Conservation (phyloP, 2,888 invertebrate genomes). For the Dioctria rufipes region DNA sequence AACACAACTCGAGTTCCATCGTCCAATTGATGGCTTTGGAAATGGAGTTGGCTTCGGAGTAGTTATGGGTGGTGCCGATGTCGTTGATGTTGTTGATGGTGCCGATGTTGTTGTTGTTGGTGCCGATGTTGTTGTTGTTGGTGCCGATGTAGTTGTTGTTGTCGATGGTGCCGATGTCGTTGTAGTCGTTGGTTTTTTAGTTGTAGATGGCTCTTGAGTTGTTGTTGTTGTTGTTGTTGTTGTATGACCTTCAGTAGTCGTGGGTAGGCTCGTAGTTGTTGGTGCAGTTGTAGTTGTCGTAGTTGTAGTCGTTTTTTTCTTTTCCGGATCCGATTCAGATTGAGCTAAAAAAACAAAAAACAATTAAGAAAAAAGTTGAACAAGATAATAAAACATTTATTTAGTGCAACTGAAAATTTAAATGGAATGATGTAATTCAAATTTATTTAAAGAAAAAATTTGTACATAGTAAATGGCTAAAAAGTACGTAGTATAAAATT, state of each 20-base stretch:
- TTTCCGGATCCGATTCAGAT: neutral
- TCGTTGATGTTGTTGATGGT: conserved; percentile 67
- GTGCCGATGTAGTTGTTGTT: conserved; percentile 68
- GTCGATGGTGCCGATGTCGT: conserved; percentile 68
- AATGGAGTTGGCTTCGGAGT: conserved; percentile 64
- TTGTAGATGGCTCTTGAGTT: conserved; percentile 45
- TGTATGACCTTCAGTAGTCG: neutral
- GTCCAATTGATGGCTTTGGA: conserved; percentile 68
- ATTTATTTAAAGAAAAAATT: too few species aligned
- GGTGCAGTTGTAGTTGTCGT: neutral
- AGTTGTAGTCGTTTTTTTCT: neutral
- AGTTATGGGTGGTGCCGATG: conserved; percentile 62
- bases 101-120: conserved; percentile 65
- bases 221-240: conserved; percentile 54
- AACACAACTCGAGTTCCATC: conserved; percentile 79
- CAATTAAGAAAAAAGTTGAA: neutral
- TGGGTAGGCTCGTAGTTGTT: neutral
- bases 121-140: conserved; percentile 62
- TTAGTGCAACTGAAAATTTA: neutral
- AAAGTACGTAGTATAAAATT: too few species aligned
- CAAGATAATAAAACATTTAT: neutral
- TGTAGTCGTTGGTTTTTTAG: conserved; percentile 62
- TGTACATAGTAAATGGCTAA: too few species aligned
- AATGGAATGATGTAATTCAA: too few species aligned
- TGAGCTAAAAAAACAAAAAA: conserved; percentile 9